Base-by-base conservation (phyloP, 2,888 invertebrate genomes). In the Hesperia comma region DNA sequence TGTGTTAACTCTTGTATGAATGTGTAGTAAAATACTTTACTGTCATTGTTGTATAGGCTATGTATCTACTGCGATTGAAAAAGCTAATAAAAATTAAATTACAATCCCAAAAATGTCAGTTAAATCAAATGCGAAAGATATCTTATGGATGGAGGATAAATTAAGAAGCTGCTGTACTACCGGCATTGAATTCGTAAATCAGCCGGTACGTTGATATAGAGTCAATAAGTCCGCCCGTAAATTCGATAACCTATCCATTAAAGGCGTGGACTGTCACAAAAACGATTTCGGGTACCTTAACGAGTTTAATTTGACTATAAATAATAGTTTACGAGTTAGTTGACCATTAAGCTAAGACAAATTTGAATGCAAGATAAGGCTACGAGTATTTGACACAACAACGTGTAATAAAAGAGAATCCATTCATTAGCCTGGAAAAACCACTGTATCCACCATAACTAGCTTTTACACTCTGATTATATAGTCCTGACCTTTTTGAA, bases 231-330 rank as follows among this genome's bases (percentile, higher is more conserved):
- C 6, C 46, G 33, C 6, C 17, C 33, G 46, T 60, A 51, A 61
- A 61, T 61, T 8, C 49, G 19, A 51, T 61, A 61, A 61, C 7
- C 51, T 19, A 61, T 61, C 37, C 61, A 32, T 37, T 51, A 37
- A 61, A 61, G 51, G 51, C 37, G 17, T n/a, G 51, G 51, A 21
- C 37, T 37, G 51, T 61, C 12, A 51, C 61, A 51, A 43, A 58
- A 43, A 61, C 51, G 49, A 51, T 51, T 37, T 51, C 51, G 51
- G 21, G 46, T 40, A 19, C 19, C 17, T 49, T 21, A 14, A 6
- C 37, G 7, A 17, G 14, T 49, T 61, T 51, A 51, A 61, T 37
- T 61, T 51, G 51, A 37, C 49, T 33, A 61, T 51, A 61, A 61
- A 61, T 51, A 26, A 40, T 33, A 21, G 61, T 19, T 60, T 49